These are phyloP conservation scores for Propsilocerus akamusi DNA, from an alignment of 1,140 invertebrate genomes.

Conservation along the genomic window DNA sequence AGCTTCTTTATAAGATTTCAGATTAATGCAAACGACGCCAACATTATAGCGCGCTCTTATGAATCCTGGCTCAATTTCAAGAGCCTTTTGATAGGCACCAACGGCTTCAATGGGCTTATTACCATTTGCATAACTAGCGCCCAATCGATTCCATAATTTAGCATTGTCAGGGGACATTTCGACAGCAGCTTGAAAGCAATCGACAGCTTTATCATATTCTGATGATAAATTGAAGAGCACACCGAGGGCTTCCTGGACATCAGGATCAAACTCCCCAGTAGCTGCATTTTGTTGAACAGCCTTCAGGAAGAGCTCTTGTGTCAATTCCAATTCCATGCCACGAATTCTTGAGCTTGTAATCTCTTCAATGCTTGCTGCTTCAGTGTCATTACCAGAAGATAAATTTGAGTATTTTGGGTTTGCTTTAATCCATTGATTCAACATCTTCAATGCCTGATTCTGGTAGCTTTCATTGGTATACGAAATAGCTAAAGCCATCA, in stretches of 20 bases:
- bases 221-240: conserved; percentile 88
- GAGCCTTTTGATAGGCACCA: conserved; percentile 81
- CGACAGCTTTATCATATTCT: conserved; percentile 90
- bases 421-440: conserved; percentile 67
- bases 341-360: conserved; percentile 17
- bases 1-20: conserved; percentile 86
- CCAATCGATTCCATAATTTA: conserved; percentile 91
- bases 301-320: conserved; percentile 66
- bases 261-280: conserved; percentile 54
- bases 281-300: conserved; percentile 63
- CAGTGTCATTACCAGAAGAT: conserved; percentile 7
- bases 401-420: conserved; percentile 72
- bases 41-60: conserved; percentile 94
- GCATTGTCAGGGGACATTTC: conserved; percentile 72
- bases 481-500: conserved; percentile 81
- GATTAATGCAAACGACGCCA: conserved; percentile 92
- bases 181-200: conserved; percentile 85
- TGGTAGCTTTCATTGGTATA: conserved; percentile 89
- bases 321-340: conserved; percentile 28
- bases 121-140: conserved; percentile 92
- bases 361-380: neutral
- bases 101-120: conserved; percentile 88
- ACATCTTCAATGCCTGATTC: conserved; percentile 47
- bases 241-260: conserved; percentile 88
- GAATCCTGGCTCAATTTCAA: conserved; percentile 85